Evolutionary conservation across 2,888 invertebrate genomes (phyloP), one percentile per base, ranked within the genome.

Genomic region (Itoplectis maculator): DNA sequence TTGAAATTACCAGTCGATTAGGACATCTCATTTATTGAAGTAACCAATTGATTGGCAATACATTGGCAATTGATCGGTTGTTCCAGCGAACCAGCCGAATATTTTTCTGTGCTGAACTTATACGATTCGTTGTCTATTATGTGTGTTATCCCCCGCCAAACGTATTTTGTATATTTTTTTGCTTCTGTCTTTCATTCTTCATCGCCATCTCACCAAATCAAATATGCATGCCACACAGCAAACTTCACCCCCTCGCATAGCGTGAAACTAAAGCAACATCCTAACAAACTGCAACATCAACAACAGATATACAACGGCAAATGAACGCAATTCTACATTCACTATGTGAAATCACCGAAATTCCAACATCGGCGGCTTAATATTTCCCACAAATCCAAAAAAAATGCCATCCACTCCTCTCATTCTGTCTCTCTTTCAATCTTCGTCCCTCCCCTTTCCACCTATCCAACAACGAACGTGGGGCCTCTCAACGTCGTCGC

Each of bases 211-310:
- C 69, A 76, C 40, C 42, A 66, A 54, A 65, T 18, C n/a, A 49
- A 79, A 79, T 82, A 86, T 87, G 89, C 91, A 90, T 90, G 91
- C 79, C 90, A 92, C 90, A 92, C 92, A 92, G 92, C 92, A 92
- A 92, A 92, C 92, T 92, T 90, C 91, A 92, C 90, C 87, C 86
- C 87, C 88, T 90, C 84, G 82, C 79, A 74, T 81, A 81, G 73
- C 75, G 75, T 68, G 68, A 68, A 68, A 77, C 20, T 65, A 42
- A 29, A 51, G 54, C 49, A 72, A 66, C 63, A 40, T 66, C 61
- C 69, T 63, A 63, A 72, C 54, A 56, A 77, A 74, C 45, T 54
- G 37, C 18, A 40, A 40, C 49, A 68, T 6, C 23, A 69, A 47
- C n/a, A 20, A 18, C 37, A 69, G 45, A 72, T 13, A 20, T 20